phyloP scores from a whole-genome alignment of 2,888 invertebrate species.

The Scaptomyza flava region DNA sequence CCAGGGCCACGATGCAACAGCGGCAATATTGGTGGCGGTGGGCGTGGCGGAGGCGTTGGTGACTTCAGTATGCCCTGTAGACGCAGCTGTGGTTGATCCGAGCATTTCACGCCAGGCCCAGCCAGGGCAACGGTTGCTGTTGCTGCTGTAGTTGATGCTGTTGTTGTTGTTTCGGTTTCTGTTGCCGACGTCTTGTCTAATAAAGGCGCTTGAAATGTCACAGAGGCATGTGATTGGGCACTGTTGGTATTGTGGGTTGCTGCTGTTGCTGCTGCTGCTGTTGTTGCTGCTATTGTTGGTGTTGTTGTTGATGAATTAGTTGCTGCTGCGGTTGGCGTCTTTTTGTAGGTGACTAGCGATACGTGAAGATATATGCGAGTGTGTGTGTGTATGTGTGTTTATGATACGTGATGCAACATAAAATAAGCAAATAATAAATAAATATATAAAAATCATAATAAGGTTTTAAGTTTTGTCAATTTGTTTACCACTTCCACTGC shows the following conservation, averaged over 20 bases:
- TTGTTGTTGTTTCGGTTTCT: constrained; percentile 30
- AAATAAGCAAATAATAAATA: constrained; percentile 38
- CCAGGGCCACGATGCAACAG: constrained; percentile 60
- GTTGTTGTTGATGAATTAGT: constrained; percentile 52
- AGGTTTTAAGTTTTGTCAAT: constrained; percentile 15
- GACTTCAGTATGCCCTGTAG: constrained; percentile 66
- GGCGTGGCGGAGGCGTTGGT: constrained; percentile 74
- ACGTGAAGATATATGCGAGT: constrained; percentile 46
- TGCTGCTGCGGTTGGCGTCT: constrained; percentile 85
- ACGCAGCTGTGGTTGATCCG: constrained; percentile 35
- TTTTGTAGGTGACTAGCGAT: constrained; percentile 93
- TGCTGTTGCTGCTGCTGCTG: constrained; percentile 29
- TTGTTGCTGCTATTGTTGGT: constrained; percentile 31
- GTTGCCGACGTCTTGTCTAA: constrained; percentile 54
- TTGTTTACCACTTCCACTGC: constrained; percentile 83
- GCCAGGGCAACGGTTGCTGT: constrained; percentile 13
- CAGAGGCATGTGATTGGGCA: constrained; percentile 76
- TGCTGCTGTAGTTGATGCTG: constrained; percentile 25
- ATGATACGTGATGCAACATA: constrained; percentile 29
- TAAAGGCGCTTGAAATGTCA: constrained; percentile 79
- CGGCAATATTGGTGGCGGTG: constrained; percentile 69
- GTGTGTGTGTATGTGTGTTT: constrained; percentile 62
- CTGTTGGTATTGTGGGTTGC: constrained; percentile 54
- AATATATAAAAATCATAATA: constrained; percentile 57
- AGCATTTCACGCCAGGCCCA: constrained; percentile 3